Evolutionary conservation across 2,888 invertebrate genomes (phyloP), one percentile per base, ranked within the genome.

Genomic region (Perizoma flavofasciatum): DNA sequence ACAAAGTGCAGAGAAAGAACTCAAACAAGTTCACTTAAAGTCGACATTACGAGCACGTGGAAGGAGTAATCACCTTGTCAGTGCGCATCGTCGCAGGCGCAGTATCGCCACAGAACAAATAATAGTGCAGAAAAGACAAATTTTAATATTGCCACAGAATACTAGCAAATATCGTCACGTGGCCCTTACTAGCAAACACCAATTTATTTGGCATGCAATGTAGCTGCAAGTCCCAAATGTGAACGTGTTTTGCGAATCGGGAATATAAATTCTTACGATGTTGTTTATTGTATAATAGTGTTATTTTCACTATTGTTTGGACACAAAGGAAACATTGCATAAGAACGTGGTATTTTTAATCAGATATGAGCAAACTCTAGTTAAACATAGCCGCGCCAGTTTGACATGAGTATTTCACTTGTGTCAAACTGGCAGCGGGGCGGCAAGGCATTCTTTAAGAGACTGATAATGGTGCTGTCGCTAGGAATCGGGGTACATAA

Each of bases 41-140:
- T 79, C 81, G 82, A 80, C 73, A 77, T 74, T 76, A 68, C 65
- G 65, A 75, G 67, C 83, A 81, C 78, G 79, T 80, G 78, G 73
- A 69, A 70, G 66, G 61, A 57, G 65, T 59, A 67, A 68, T 55
- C 61, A 66, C 63, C 57, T 61, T 65, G 47, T 55, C 55, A 62
- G 51, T 52, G 59, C 57, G 52, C 39, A 61, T 54, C 55, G 61
- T 50, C 56, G 55, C 61, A 46, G 40, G 44, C 55, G 51, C 55
- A 55, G 50, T 44, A 51, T 44, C 45, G 55, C 50, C 51, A 48
- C 50, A 62, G 50, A 54, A 58, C 51, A 47, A 55, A 43, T 51
- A 68, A 67, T 68, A 61, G 49, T 46, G 6, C 7, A 47, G 47
- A 22, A 22, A 22, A 2, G 22, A 22, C 22, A 22, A 22, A 22